Conservation (phyloP, 2,888 invertebrate genomes). For the Brachyptera risi region DNA sequence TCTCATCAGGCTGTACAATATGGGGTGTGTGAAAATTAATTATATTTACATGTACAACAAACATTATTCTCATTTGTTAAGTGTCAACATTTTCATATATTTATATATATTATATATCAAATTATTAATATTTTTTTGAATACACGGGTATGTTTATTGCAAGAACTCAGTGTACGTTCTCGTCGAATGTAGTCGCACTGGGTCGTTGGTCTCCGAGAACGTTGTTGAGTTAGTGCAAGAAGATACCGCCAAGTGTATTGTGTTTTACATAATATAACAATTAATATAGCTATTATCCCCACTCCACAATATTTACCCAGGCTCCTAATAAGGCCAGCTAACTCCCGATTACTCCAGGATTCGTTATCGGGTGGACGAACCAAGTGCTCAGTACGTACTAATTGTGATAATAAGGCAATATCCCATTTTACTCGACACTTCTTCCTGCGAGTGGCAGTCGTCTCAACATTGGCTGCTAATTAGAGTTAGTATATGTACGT, state of each 20-base stretch:
- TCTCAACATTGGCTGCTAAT: too few species aligned
- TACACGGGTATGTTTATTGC: slow-evolving; percentile 10
- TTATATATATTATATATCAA: slow-evolving; percentile 4
- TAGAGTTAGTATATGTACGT: slow-evolving; percentile 5
- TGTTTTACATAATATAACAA: slow-evolving; percentile 5
- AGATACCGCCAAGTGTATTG: neutral
- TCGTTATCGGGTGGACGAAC: neutral
- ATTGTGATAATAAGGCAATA: slow-evolving; percentile 15
- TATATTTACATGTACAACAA: slow-evolving; percentile 21
- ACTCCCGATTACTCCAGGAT: neutral
- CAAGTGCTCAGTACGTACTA: neutral
- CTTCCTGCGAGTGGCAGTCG: too few species aligned
- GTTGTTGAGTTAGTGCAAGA: neutral
- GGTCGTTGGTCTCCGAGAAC: too few species aligned
- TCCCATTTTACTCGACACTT: neutral
- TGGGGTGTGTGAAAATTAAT: slow-evolving; percentile 6
- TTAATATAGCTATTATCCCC: slow-evolving; percentile 21
- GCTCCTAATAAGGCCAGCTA: neutral
- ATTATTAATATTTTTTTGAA: slow-evolving; percentile 14
- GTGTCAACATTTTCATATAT: slow-evolving; percentile 14
- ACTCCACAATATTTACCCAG: slow-evolving; percentile 6
- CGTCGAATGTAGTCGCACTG: neutral
- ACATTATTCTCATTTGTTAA: slow-evolving; percentile 22
- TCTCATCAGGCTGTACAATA: neutral
- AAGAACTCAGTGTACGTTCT: neutral